Evolutionary conservation across 1,140 invertebrate genomes (phyloP), one percentile per base, ranked within the genome.

Genomic region (Drosophila sturtevanti): DNA sequence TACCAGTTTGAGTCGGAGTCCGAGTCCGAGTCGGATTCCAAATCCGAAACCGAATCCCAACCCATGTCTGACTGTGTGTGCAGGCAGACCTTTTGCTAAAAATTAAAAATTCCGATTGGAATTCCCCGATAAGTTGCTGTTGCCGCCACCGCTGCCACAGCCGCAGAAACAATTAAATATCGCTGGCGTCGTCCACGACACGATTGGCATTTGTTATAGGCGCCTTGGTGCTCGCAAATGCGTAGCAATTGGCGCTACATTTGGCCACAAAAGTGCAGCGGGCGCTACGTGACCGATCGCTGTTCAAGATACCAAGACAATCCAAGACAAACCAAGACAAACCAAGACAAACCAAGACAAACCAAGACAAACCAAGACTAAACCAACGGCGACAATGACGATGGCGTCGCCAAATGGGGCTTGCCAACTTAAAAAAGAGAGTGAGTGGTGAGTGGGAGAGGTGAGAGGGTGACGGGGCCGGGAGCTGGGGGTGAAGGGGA

Each of bases 141-240:
- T 11, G 41, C 16, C 18, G 41, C 16, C n/a, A 14, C n/a, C 0
- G 37, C 4, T n/a, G 37, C 37, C 41, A 48, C 78, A 62, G 79
- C 79, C 72, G 79, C 85, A 89, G 69, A 74, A 89, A 89, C 84
- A 89, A 89, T 89, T 89, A 89, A 89, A 89, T 89, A 89, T 89
- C 85, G 85, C 80, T 89, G 85, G 85, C 84, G 80, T 89, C 81
- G 76, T 70, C 79, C 75, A 81, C 89, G 81, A 81, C 82, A 90
- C 78, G 82, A 86, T 89, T 90, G 84, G 79, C 89, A 90, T 90
- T 90, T 90, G 89, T 90, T 87, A 87, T 89, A 87, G 80, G 84
- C 84, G 84, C 82, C 82, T 85, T 44, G 81, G 41, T 89, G 84
- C 77, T 77, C 84, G 84, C 79, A 82, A 87, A 87, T 87, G 82